Evolutionary conservation across 1,140 invertebrate genomes (phyloP), one percentile per base, ranked within the genome.

Genomic region (Saccostrea glomerata): DNA sequence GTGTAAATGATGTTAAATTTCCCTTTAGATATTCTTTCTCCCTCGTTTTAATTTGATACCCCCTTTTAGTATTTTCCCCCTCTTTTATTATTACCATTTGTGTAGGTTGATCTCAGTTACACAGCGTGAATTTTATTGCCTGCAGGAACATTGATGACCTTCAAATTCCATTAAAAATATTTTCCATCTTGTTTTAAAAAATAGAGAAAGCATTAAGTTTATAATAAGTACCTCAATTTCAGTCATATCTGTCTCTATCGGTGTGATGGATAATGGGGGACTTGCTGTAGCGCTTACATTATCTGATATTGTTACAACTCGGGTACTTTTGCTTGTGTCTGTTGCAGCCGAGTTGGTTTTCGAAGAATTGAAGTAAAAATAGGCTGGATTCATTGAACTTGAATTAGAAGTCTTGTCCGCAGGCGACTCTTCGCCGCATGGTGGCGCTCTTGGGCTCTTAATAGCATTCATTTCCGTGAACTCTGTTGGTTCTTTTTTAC

Each of bases 401-500:
- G 40, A 54, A 17, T 83, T 54, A 23, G 82, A 54, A 13, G 40
- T 56, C 47, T 54, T 47, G 86, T 73, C 56, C 47, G 25, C 36
- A 23, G 85, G 54, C 25, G 70, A 60, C 60, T 90, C 88, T 30
- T 90, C 85, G 7, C 88, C 86, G 66, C 58, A 92, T 6, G 90
- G 88, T 56, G 90, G 87, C 36, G 89, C 87, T 36, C 90, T 86
- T 36, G 90, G 90, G 13, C 90, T 86, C 4, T 87, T 82, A 47
- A 92, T 84, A 47, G 88, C 82, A 77, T 89, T 63, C 20, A 90
- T 15, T 36, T 89, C 86, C 54, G 88, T 90, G 47, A 91, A 89
- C 40, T 83, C 82, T 77, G 90, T 47, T 82, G 86, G n/a, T 83
- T 91, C 86, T 58, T 86, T 82, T 82, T 91, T 86, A 90, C 90